Conservation (phyloP, 2,797 vertebrate genomes). For the Sebastes kiyomatsui region DNA sequence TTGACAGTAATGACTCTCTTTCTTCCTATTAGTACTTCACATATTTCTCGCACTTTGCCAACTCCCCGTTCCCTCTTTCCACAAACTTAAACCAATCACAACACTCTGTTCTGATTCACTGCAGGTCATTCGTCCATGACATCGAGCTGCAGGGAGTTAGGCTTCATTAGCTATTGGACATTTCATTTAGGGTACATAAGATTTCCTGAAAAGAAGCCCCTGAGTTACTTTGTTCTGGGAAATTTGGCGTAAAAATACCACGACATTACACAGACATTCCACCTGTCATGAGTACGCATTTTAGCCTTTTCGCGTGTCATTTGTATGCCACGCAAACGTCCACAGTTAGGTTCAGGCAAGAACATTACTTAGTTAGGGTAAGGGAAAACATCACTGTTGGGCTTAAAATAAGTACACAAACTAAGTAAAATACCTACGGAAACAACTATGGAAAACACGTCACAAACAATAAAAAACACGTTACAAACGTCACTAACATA, state of each 20-base stretch:
- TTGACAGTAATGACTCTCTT: not conserved
- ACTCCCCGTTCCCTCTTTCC: not conserved
- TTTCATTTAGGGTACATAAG: not conserved
- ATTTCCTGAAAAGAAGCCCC: not conserved
- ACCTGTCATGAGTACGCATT: no score
- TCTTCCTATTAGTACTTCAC: not conserved
- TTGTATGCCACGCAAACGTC: no score
- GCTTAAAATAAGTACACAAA: no score
- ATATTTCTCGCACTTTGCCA: not conserved
- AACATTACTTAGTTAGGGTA: no score
- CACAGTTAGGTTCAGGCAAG: no score
- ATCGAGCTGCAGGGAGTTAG: not conserved
- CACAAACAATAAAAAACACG: no score
- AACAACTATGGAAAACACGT: no score
- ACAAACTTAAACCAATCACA: not conserved
- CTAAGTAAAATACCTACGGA: no score
- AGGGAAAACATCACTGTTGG: no score
- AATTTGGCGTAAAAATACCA: not conserved
- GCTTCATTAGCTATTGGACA: not conserved
- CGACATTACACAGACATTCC: no score
- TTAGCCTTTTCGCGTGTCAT: no score
- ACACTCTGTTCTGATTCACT: not conserved
- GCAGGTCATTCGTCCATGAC: not conserved
- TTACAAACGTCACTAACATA: no score
- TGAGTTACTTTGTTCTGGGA: not conserved